phyloP scores from a whole-genome alignment of 2,888 invertebrate species.

The Muscina levida region DNA sequence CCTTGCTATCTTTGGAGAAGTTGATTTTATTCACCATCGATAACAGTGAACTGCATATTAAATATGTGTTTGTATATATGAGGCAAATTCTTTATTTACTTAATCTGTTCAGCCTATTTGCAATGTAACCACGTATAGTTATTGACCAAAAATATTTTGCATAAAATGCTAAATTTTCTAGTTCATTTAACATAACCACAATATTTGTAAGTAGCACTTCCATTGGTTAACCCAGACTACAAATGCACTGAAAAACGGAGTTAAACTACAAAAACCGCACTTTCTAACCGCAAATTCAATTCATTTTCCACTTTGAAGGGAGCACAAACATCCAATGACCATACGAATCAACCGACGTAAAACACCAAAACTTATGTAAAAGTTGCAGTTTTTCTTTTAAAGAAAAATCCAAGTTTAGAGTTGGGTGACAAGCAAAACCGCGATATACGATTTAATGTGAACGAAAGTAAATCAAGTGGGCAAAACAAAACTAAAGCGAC shows the following conservation, averaged over 20 bases:
- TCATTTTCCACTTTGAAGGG: constrained; percentile 59
- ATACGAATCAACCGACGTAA: background rate
- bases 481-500: background rate
- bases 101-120: too few relatives aligned
- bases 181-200: constrained; percentile 54
- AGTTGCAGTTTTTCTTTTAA: constrained; percentile 31
- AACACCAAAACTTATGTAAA: constrained; percentile 9
- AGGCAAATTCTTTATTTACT: too few relatives aligned
- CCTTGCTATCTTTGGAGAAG: too few relatives aligned
- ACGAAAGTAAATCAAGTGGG: constrained; percentile 22
- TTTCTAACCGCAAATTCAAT: constrained; percentile 72
- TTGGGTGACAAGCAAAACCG: constrained; percentile 43
- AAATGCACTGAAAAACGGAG: constrained; percentile 51
- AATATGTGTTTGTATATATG: too few relatives aligned
- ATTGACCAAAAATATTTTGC: constrained; percentile 24
- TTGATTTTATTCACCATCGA: too few relatives aligned
- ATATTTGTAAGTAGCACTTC: constrained; percentile 7
- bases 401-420: constrained; percentile 43
- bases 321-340: background rate
- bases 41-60: too few relatives aligned
- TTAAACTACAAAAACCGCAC: constrained; percentile 56
- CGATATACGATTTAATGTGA: constrained; percentile 49
- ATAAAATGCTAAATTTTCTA: constrained; percentile 41
- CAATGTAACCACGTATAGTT: too few relatives aligned
- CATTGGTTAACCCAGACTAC: constrained; percentile 48